Conservation (phyloP, 2,113 vertebrate species). For the Vombatus ursinus region DNA sequence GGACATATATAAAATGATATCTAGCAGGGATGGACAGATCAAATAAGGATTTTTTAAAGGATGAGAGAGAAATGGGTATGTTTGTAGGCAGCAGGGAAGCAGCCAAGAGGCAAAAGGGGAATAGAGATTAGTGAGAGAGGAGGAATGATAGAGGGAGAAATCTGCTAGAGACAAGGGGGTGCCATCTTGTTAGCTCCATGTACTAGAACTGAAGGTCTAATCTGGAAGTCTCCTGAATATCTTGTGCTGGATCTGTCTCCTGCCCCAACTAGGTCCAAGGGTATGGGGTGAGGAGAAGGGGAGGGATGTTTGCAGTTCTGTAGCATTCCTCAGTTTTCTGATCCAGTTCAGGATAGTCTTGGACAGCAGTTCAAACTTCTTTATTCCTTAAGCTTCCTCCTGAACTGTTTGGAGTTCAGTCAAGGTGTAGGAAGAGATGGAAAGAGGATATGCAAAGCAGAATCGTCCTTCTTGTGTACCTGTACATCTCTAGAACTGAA, state of each 20-base stretch:
- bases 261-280: not conserved
- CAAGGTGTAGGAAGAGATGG: not conserved
- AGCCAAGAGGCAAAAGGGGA: not conserved
- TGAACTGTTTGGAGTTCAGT: not conserved
- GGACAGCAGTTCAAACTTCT: not conserved
- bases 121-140: not conserved
- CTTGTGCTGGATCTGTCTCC: not conserved
- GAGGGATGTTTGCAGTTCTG: not conserved
- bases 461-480: not conserved
- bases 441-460: not conserved
- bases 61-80: not conserved
- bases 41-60: too few relatives aligned
- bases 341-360: not conserved
- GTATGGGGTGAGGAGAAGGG: rapidly evolving
- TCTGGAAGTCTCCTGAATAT: not conserved
- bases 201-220: not conserved
- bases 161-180: not conserved
- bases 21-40: not conserved
- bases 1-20: not conserved
- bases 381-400: not conserved
- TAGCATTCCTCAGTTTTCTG: not conserved
- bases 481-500: not conserved
- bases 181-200: not conserved
- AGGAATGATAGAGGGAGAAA: not conserved
- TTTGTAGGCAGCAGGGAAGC: too few relatives aligned